phyloP scores from a whole-genome alignment of 2,797 vertebrate species.

The Dicrostonyx torquatus region DNA sequence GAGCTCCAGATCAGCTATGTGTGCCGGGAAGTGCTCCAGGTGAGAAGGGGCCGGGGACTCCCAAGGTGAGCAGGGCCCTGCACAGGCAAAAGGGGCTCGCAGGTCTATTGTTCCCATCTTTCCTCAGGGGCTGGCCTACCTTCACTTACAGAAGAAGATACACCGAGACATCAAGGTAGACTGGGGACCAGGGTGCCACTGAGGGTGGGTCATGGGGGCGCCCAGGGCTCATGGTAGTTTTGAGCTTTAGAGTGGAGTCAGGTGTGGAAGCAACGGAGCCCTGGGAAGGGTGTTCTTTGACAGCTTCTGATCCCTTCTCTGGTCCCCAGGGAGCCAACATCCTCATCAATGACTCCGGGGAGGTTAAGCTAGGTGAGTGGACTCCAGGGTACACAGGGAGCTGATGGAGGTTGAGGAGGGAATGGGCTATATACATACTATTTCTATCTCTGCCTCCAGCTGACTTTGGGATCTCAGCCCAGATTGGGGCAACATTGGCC shows the following conservation, averaged over 20 bases:
- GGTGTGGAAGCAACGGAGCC: fast-evolving
- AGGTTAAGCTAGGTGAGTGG: constrained; percentile 92
- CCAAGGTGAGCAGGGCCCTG: not conserved
- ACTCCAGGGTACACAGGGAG: not conserved
- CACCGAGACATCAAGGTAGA: constrained; percentile 95
- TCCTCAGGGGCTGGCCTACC: constrained; percentile 93
- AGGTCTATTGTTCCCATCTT: not conserved
- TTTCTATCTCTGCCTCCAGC: constrained; percentile 83
- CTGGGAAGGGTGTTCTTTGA: not conserved
- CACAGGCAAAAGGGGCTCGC: not conserved
- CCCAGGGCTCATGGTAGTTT: not conserved
- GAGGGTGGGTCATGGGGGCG: not conserved
- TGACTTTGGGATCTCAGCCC: constrained; percentile 95
- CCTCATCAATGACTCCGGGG: constrained; percentile 92
- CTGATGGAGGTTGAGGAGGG: not conserved
- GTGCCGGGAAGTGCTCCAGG: constrained; percentile 94
- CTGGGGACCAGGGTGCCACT: not conserved
- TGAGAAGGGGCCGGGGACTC: constrained; percentile 71
- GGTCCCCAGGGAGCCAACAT: constrained; percentile 93
- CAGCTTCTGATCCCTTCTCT: not conserved
- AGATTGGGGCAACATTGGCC: constrained; percentile 94
- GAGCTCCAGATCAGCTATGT: constrained; percentile 94
- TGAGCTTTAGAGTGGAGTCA: not conserved
- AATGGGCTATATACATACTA: not conserved
- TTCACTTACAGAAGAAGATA: constrained; percentile 94